Base-by-base conservation (phyloP, 2,113 vertebrate genomes). In the Pholis gunnellus region DNA sequence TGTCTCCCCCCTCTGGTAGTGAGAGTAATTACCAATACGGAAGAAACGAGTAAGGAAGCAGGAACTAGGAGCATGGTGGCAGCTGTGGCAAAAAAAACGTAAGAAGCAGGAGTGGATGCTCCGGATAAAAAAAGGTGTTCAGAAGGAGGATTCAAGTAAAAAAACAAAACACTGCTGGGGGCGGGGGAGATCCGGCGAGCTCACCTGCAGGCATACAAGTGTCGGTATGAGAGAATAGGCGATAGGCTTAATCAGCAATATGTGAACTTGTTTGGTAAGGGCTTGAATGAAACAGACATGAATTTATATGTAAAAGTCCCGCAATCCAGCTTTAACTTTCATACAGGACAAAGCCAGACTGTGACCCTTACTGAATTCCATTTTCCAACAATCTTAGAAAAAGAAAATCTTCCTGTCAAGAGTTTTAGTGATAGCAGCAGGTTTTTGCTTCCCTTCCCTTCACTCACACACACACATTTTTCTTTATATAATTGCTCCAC, bases 361-460 rank as follows among this genome's bases (percentile, higher is more conserved):
- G 29, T 29, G 38, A 85, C 83, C 80, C 75, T 70, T 0, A n/a
- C 56, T 85, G 73, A 82, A 85, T 82, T 83, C 72, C 69, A 78
- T 64, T 73, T 66, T 79, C 72, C 67, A 78, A 44, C 5, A 81
- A 54, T 80, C 42, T 57, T 8, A 44, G 48, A 50, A 67, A 82
- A 73, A 86, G 29, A 83, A 78, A 83, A 83, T 66, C 81, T 79
- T 79, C 34, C 79, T 1, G 5, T 80, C 27, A 56, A 56, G 29
- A 65, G 65, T 79, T 86, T 86, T 52, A 91, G 64, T 89, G 87
- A 92, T 86, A 87, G 78, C 83, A 89, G 85, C 77, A 85, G 79
- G 60, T 82, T 86, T 80, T 67, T 67, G 60, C 42, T 50, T 29
- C n/a, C 22, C 57, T 82, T 27, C 46, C 59, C 36, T 70, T 14